These are phyloP conservation scores for Catocala fraxini DNA, from an alignment of 2,888 invertebrate species.

Conservation along the genomic window DNA sequence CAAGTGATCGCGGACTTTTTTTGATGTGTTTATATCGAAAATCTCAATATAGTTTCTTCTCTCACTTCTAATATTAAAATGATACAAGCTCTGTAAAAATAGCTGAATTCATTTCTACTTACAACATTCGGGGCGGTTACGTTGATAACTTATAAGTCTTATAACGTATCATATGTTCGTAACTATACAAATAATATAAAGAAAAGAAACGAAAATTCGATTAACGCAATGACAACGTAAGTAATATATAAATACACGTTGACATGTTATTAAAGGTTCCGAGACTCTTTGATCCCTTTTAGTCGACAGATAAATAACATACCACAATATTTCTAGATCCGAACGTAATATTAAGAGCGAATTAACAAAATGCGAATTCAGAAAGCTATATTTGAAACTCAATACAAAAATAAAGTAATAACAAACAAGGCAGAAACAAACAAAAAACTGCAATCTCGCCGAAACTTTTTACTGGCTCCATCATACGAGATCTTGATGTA, in stretches of 20 bases:
- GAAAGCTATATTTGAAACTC: slow-evolving; percentile 10
- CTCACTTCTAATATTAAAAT: too few relatives aligned
- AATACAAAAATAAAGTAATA: slow-evolving; percentile 30
- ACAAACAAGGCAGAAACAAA: slow-evolving; percentile 16
- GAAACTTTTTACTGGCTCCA: slow-evolving; percentile 45
- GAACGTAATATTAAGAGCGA: background rate
- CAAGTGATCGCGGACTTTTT: too few relatives aligned
- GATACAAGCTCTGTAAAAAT: too few relatives aligned
- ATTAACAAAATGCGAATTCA: background rate
- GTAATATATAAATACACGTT: slow-evolving; percentile 5
- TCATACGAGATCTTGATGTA: slow-evolving; percentile 49
- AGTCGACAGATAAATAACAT: slow-evolving; percentile 13
- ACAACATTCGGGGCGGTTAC: too few relatives aligned
- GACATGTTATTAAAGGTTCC: background rate
- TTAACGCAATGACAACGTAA: slow-evolving; percentile 1
- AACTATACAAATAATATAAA: too few relatives aligned
- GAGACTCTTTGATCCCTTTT: slow-evolving; percentile 17
- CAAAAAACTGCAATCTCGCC: slow-evolving; percentile 28
- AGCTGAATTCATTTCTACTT: too few relatives aligned
- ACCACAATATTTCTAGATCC: slow-evolving; percentile 5
- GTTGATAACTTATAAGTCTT: too few relatives aligned
- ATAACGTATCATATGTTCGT: too few relatives aligned
- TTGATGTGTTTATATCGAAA: too few relatives aligned
- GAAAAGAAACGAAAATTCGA: background rate
- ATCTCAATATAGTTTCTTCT: too few relatives aligned